A percentile compares a stretch with the other conserved stretches of the same genome.
Evolutionary conservation across 2,888 invertebrate genomes (phyloP).

Genomic region (Abrostola tripartita): DNA sequence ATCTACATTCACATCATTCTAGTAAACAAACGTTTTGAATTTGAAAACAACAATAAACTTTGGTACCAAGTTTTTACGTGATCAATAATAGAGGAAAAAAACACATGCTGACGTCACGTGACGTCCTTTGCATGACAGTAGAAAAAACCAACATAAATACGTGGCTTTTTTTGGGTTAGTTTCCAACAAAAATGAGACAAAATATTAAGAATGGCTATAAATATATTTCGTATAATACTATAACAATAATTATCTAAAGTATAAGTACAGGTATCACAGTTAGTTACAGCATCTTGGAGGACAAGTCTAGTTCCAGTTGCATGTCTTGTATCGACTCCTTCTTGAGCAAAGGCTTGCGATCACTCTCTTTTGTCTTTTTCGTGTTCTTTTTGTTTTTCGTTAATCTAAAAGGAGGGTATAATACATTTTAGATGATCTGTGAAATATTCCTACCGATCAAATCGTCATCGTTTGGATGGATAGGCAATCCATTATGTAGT

Average conservation of each 20-base stretch:
- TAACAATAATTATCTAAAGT: constrained; percentile 51
- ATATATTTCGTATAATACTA: constrained; percentile 56
- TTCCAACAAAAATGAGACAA: neutral
- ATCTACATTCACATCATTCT: too few relatives aligned
- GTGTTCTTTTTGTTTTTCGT: constrained; percentile 88
- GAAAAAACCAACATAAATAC: too few relatives aligned
- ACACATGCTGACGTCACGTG: too few relatives aligned
- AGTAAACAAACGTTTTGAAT: too few relatives aligned
- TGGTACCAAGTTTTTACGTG: too few relatives aligned
- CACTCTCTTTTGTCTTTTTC: constrained; percentile 89
- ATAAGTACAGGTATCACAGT: constrained; percentile 76
- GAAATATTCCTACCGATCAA: neutral
- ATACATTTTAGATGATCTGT: neutral
- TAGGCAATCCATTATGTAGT: neutral
- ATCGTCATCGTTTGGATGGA: neutral
- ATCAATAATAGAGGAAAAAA: too few relatives aligned
- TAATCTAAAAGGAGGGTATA: constrained; percentile 68
- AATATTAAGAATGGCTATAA: constrained; percentile 55
- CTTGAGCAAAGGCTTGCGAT: constrained; percentile 87
- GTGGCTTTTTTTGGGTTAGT: too few relatives aligned
- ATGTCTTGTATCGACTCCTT: constrained; percentile 86
- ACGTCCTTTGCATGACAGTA: too few relatives aligned
- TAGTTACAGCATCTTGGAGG: constrained; percentile 84
- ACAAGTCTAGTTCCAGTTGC: constrained; percentile 81
- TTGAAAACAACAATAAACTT: too few relatives aligned